Conservation (phyloP, 1,140 invertebrate genomes). For the Orussus abietinus region DNA sequence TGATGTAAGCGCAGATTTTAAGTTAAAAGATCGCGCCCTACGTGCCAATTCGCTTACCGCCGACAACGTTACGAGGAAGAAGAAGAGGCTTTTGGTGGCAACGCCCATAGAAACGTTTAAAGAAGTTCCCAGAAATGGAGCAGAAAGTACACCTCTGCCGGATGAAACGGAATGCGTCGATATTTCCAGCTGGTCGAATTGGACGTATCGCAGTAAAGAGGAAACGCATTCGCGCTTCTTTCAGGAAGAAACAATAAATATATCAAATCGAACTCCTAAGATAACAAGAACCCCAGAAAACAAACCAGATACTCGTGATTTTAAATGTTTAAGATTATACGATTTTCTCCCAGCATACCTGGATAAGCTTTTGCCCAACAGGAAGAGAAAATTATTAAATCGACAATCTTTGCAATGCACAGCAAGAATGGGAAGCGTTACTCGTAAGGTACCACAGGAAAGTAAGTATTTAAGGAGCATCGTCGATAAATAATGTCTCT, state of each 20-base stretch:
- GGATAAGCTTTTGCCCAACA: background rate
- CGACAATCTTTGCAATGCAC: background rate
- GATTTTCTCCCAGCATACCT: constrained; percentile 11
- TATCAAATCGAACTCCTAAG: background rate
- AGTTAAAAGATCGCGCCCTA: too few species aligned
- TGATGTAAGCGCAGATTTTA: too few species aligned
- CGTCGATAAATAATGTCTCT: background rate
- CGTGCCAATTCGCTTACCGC: too few species aligned
- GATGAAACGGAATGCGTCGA: background rate
- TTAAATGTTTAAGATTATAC: constrained; percentile 1
- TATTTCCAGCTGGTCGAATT: background rate
- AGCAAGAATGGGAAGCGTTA: background rate
- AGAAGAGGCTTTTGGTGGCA: too few species aligned
- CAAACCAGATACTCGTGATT: too few species aligned
- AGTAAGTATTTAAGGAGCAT: background rate
- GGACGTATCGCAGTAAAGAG: background rate
- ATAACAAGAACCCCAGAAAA: too few species aligned
- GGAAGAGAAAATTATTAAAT: background rate
- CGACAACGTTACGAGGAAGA: too few species aligned
- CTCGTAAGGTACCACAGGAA: background rate
- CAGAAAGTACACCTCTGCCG: too few species aligned
- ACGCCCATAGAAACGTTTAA: too few species aligned
- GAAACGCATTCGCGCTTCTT: background rate
- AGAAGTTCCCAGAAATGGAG: too few species aligned
- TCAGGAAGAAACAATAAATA: background rate